These are phyloP conservation scores for Drosophila grimshawi DNA, from an alignment of 1,140 invertebrate genomes.

Conservation along the genomic window DNA sequence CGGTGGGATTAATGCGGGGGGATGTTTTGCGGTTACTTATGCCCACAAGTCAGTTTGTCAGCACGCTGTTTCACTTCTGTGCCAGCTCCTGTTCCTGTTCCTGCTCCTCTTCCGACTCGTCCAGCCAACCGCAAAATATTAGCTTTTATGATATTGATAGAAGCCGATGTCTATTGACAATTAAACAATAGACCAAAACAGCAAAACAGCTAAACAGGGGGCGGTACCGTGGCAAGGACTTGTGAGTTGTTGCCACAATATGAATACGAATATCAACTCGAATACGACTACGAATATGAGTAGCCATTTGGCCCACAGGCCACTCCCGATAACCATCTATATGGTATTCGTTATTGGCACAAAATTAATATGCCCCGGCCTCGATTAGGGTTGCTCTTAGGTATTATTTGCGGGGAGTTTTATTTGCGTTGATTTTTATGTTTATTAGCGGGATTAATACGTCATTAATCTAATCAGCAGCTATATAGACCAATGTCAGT, in stretches of 20 bases:
- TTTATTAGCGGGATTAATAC: conserved; percentile 75
- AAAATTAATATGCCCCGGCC: conserved; percentile 57
- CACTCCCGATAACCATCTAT: conserved; percentile 55
- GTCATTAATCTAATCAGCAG: conserved; percentile 65
- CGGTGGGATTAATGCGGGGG: conserved; percentile 80
- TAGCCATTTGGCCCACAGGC: conserved; percentile 6
- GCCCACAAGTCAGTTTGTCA: conserved; percentile 53
- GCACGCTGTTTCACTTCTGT: conserved; percentile 21
- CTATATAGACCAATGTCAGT: conserved; percentile 24
- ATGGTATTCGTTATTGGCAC: conserved; percentile 30
- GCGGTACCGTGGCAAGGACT: conserved; percentile 55
- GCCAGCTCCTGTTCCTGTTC: conserved; percentile 2
- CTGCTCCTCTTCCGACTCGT: conserved; percentile 13
- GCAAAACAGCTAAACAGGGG: conserved; percentile 15
- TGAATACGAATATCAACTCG: neutral
- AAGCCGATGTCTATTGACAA: conserved; percentile 84
- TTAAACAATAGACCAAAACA: conserved; percentile 74
- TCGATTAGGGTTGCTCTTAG: neutral
- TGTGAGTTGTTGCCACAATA: conserved; percentile 50
- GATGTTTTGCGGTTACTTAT: conserved; percentile 63
- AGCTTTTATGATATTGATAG: conserved; percentile 84
- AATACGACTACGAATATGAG: neutral
- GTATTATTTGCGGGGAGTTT: conserved; percentile 1
- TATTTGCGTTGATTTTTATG: conserved; percentile 57
- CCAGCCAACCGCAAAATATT: conserved; percentile 84